phyloP scores from a whole-genome alignment of 2,888 invertebrate species.

The Phytoseiulus persimilis region DNA sequence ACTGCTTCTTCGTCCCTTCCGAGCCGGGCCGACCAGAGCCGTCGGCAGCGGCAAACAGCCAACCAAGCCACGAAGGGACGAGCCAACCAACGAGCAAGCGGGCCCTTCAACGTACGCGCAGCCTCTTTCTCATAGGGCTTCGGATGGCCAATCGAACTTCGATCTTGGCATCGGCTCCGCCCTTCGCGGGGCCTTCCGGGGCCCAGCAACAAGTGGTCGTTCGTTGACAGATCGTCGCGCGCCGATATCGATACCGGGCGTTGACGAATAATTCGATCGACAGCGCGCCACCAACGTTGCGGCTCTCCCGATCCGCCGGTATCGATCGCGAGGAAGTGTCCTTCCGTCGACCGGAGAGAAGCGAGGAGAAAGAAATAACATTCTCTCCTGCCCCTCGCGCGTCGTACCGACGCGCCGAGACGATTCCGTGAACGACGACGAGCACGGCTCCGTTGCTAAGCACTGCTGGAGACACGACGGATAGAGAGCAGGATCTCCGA shows the following conservation, averaged over 20 bases:
- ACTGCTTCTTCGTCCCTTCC: neutral
- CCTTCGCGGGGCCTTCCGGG: neutral
- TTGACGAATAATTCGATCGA: neutral
- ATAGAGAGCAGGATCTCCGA: neutral
- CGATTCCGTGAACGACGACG: neutral
- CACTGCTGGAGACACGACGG: neutral
- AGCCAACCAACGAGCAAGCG: neutral
- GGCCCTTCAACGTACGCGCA: neutral
- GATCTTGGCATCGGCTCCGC: slow-evolving; percentile 13
- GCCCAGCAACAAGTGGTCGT: slow-evolving; percentile 5
- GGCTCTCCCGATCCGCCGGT: neutral
- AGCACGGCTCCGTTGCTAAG: neutral
- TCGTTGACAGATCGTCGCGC: neutral
- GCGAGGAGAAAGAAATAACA: neutral
- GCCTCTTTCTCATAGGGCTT: neutral
- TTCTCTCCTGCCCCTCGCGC: no score
- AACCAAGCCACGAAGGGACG: neutral
- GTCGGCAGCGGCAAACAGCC: neutral
- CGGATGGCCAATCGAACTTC: slow-evolving; percentile 34
- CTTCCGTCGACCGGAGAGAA: neutral
- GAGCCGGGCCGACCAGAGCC: no score
- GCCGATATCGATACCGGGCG: neutral
- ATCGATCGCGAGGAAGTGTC: neutral
- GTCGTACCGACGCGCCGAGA: no score
- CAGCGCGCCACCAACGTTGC: neutral